Base-by-base conservation (phyloP, 2,113 vertebrate species). In the Caretta caretta region DNA sequence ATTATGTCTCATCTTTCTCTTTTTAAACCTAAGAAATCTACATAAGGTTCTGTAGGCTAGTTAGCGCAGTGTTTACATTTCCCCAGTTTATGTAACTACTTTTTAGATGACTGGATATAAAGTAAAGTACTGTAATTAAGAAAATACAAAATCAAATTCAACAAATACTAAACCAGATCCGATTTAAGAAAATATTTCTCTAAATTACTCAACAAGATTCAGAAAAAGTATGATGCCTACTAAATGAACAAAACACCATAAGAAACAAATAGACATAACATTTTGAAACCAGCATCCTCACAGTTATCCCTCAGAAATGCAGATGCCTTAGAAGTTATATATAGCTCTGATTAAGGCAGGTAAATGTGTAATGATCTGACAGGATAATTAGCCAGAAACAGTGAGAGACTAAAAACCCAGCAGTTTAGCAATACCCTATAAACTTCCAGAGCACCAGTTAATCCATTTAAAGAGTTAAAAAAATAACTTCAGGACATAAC, bases 401-500 rank as follows among this genome's bases (percentile, higher is more conserved):
- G 81, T 29, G 50, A 94, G 50, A 94, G 86, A 95, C 2, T 8
- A 86, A 91, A 80, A 83, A 90, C 89, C 17, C 57, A 95, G 93
- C 10, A 35, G 42, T 90, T 91, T n/a, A 87, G 59, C 25, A 5
- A 38, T 80, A 90, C 53, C 48, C 53, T 38, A n/a, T 1, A 53
- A 11, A 80, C 50, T 87, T 86, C 7, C 25, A 75, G 11, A 31
- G 50, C 88, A 57, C 50, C 81, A 96, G 83, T 38, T 83, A 84
- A 94, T 97, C 90, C 92, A 86, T 72, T 88, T 82, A 96, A 93
- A 95, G 92, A 95, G 92, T 93, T 83, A 81, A 95, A 89, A 95
- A 97, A 96, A 69, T 85, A 90, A 87, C 93, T 42, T 20, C 80
- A 57, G 82, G 76, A 85, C 80, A 78, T 1, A 80, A 89, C 54